Conservation (phyloP, 2,113 vertebrate species). For the Stercorarius parasiticus region DNA sequence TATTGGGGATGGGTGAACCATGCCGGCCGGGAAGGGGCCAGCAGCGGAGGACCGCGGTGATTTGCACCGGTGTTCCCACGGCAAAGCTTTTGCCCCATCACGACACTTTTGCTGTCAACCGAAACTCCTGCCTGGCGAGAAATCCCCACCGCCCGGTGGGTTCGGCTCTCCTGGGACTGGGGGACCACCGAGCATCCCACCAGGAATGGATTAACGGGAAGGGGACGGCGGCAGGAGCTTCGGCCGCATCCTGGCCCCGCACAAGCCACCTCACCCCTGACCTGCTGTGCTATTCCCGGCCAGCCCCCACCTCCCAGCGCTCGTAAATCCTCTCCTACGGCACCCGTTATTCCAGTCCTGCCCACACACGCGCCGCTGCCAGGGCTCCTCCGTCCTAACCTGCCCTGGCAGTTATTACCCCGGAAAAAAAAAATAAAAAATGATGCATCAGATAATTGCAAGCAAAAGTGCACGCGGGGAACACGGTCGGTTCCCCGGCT, state of each 20-base stretch:
- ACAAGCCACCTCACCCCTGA: not conserved
- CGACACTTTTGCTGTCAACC: not conserved
- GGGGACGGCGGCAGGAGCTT: accelerated
- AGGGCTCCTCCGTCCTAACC: slow-evolving; percentile 52
- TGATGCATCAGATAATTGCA: slow-evolving; percentile 16
- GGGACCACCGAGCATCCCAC: accelerated
- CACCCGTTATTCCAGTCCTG: slow-evolving; percentile 66
- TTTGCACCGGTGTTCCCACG: accelerated
- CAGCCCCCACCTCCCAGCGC: not conserved
- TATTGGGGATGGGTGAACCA: not conserved
- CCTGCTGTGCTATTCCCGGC: not conserved
- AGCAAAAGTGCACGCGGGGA: not conserved
- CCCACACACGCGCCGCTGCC: not conserved
- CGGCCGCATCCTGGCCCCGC: accelerated
- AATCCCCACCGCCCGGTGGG: accelerated
- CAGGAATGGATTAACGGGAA: accelerated
- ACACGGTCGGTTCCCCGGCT: not conserved
- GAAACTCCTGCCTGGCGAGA: not conserved
- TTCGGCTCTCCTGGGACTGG: not conserved
- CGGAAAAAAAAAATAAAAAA: not conserved
- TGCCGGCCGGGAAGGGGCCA: not conserved
- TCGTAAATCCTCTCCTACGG: not conserved
- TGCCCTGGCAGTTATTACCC: slow-evolving; percentile 45
- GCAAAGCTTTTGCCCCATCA: not conserved
- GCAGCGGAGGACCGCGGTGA: accelerated